These are phyloP conservation scores for Hydrophis major DNA, from an alignment of 2,797 vertebrate species.

Conservation along the genomic window DNA sequence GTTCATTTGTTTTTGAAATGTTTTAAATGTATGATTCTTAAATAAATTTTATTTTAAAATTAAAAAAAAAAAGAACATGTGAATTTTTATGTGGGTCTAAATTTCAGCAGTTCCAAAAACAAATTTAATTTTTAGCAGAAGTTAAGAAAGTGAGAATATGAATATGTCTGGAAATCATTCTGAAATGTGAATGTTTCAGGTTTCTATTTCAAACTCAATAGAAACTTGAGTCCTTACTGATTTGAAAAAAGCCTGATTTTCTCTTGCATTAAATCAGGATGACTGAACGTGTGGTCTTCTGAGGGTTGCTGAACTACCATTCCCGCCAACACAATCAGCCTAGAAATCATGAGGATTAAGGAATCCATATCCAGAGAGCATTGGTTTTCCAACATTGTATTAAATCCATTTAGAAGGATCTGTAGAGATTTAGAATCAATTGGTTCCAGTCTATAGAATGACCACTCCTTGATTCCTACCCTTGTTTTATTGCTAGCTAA, in stretches of 20 bases:
- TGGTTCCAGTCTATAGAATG: not conserved
- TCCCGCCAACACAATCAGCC: not conserved
- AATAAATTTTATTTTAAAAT: too few species aligned
- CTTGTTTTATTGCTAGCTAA: not conserved
- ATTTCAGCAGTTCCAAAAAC: not conserved
- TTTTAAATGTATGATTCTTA: too few species aligned
- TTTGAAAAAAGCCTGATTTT: not conserved
- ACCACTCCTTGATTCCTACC: not conserved
- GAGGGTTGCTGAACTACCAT: not conserved
- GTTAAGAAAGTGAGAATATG: not conserved
- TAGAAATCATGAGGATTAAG: not conserved
- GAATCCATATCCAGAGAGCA: not conserved
- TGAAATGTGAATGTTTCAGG: not conserved
- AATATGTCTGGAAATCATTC: not conserved
- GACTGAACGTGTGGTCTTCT: not conserved
- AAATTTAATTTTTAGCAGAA: not conserved
- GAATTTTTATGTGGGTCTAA: not conserved
- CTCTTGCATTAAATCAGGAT: not conserved
- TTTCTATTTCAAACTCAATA: not conserved
- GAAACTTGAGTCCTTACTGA: not conserved
- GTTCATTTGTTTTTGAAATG: too few species aligned
- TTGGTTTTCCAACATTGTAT: not conserved
- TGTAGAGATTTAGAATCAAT: not conserved
- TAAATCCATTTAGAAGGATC: not conserved
- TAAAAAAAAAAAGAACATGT: not conserved